phyloP scores from a whole-genome alignment of 2,797 vertebrate species.

The Corythornis leucogaster region DNA sequence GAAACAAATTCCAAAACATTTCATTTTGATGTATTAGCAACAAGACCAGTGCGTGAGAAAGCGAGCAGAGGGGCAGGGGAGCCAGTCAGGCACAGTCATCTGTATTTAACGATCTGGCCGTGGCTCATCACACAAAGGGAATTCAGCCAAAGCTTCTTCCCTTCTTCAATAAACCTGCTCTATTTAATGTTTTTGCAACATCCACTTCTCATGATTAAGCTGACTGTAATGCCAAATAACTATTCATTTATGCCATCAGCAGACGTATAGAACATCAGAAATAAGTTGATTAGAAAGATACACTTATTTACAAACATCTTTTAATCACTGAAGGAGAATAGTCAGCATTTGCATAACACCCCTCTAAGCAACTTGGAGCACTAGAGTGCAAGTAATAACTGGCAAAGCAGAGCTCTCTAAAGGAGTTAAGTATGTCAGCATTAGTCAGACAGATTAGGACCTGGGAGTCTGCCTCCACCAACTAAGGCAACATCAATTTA shows the following conservation, averaged over 20 bases:
- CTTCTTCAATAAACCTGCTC: constrained; percentile 28
- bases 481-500: not conserved
- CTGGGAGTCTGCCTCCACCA: not conserved
- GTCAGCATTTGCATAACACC: constrained; percentile 4
- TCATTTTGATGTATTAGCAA: not conserved
- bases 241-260: constrained; percentile 51
- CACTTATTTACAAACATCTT: constrained; percentile 66
- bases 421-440: not conserved
- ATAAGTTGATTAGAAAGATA: constrained; percentile 46
- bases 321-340: constrained; percentile 47
- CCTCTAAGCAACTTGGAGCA: not conserved
- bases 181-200: constrained; percentile 31
- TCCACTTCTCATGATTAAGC: constrained; percentile 31
- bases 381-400: not conserved
- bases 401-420: not conserved
- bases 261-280: constrained; percentile 27
- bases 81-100: not conserved
- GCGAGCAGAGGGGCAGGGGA: not conserved
- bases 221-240: constrained; percentile 27
- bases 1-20: not conserved
- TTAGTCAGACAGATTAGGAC: not conserved
- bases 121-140: not conserved
- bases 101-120: not conserved
- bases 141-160: not conserved
- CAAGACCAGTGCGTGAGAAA: not conserved